Evolutionary conservation across 2,113 vertebrate species (phyloP).

Genomic region (Pycnonotus jocosus): DNA sequence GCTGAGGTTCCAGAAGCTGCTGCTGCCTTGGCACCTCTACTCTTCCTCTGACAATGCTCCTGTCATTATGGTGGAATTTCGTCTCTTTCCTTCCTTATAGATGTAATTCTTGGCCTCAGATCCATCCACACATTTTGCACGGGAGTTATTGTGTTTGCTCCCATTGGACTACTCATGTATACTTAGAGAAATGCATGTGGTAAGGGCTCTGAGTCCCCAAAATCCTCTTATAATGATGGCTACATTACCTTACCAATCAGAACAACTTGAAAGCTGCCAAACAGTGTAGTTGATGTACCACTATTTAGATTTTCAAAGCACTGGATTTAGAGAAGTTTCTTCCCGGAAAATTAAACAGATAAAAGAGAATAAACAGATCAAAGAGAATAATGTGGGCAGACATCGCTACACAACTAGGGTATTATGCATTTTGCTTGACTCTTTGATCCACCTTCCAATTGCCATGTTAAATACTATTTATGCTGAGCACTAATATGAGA

Average conservation of each 20-base stretch:
- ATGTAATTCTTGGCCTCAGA: not conserved
- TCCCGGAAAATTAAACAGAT: not conserved
- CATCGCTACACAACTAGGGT: not conserved
- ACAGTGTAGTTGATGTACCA: not conserved
- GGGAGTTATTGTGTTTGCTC: not conserved
- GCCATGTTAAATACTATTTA: not conserved
- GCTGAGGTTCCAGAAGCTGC: not conserved
- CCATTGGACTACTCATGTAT: not conserved
- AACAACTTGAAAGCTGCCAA: not conserved
- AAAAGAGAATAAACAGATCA: not conserved
- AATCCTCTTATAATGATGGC: not conserved
- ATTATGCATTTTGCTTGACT: not conserved
- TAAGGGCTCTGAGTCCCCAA: not conserved
- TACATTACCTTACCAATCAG: not conserved
- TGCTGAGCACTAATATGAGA: not conserved
- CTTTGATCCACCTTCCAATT: not conserved
- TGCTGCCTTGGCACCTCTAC: not conserved
- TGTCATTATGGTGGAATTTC: constrained; percentile 12
- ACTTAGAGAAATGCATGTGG: not conserved
- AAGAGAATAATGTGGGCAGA: not conserved
- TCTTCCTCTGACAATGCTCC: not conserved
- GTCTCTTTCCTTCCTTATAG: not conserved
- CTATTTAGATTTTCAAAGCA: not conserved
- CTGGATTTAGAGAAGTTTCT: not conserved
- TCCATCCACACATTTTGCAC: not conserved